A percentile compares a stretch with the other conserved stretches of the same genome.
Evolutionary conservation across 2,113 vertebrate genomes (phyloP).

Genomic region (Colinus virginianus): DNA sequence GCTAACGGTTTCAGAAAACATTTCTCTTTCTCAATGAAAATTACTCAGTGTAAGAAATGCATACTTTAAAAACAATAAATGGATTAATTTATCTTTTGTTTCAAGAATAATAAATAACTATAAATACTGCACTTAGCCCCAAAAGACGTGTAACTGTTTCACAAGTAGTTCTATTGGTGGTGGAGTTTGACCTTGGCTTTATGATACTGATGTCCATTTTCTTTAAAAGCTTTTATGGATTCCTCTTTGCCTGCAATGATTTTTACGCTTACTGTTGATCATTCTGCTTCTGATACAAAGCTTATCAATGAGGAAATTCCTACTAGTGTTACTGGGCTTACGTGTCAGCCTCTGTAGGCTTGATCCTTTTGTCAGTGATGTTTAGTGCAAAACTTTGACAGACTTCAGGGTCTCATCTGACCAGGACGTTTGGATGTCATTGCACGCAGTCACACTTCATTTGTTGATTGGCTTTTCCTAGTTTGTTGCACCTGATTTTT

Average conservation of each 20-base stretch:
- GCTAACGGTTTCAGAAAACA: constrained; percentile 59
- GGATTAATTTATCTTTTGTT: constrained; percentile 66
- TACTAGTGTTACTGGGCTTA: neutral
- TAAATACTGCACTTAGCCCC: constrained; percentile 44
- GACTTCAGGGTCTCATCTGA: neutral
- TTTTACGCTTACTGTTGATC: neutral
- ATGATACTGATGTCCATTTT: neutral
- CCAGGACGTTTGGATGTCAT: neutral
- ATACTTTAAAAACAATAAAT: constrained; percentile 45
- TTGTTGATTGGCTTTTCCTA: neutral
- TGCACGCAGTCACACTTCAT: neutral
- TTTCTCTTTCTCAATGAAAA: constrained; percentile 65
- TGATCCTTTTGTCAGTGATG: neutral
- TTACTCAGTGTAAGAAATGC: constrained; percentile 72
- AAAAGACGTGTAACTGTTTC: neutral
- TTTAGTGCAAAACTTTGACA: neutral
- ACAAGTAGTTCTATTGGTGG: neutral
- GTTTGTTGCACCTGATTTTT: neutral
- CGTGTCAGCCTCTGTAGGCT: neutral
- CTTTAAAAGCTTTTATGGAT: neutral
- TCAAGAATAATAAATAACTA: constrained; percentile 62
- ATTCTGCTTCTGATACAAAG: neutral
- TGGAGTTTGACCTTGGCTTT: constrained; percentile 24
- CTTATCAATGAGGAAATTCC: neutral
- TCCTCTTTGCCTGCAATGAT: neutral